Conservation (phyloP, 1,140 invertebrate genomes). For the Diachasmimorpha longicaudata region DNA sequence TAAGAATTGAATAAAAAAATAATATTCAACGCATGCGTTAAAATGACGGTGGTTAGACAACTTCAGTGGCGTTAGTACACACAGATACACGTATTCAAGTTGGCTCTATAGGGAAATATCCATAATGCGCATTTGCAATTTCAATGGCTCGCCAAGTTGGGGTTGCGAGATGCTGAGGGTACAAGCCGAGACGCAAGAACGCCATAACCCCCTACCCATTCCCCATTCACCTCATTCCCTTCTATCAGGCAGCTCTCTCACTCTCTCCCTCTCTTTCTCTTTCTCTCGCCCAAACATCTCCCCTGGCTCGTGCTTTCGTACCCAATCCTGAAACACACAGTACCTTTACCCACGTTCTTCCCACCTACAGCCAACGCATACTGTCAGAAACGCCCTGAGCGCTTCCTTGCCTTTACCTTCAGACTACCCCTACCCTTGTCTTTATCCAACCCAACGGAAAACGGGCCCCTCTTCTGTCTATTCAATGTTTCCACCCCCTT, state of each 20-base stretch:
- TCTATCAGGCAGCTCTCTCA: background rate
- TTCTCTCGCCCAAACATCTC: background rate
- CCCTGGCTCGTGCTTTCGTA: constrained; percentile 1
- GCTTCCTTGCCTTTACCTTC: background rate
- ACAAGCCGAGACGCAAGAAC: background rate
- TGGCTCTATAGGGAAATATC: constrained; percentile 61
- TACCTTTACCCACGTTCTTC: constrained; percentile 13
- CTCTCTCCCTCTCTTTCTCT: background rate
- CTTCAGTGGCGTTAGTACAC: constrained; percentile 18
- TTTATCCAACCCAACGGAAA: background rate
- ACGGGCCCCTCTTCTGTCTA: background rate
- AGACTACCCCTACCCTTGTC: background rate
- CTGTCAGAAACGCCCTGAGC: constrained; percentile 1
- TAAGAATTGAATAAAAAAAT: background rate
- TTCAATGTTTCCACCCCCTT: background rate
- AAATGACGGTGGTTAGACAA: background rate
- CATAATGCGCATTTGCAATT: constrained; percentile 65
- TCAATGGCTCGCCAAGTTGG: constrained; percentile 52
- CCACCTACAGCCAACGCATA: constrained; percentile 8
- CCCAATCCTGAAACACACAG: constrained; percentile 2
- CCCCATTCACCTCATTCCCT: background rate
- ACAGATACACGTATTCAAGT: constrained; percentile 28
- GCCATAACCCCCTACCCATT: constrained; percentile 18
- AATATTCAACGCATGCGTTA: background rate
- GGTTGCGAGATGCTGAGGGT: constrained; percentile 19